Base-by-base conservation (phyloP, 1,140 invertebrate species). In the Drosophila oshimai region DNA sequence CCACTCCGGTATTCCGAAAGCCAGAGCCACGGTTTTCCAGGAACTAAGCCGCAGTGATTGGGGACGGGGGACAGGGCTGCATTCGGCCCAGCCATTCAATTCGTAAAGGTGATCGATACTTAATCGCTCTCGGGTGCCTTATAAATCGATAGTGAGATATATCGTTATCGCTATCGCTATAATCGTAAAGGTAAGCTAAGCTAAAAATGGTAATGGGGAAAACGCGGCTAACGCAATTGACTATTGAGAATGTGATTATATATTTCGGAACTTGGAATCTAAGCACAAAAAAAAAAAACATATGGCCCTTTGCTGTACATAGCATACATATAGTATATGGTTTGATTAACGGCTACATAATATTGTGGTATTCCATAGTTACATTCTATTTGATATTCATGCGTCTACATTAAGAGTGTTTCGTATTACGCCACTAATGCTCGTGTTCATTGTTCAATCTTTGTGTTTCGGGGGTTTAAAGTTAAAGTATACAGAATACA, bases 171-270 rank as follows among this genome's bases (percentile, higher is more conserved):
- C 12, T 41, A 53, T 26, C 41, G 41, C n/a, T 44, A 44, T 4
- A 26, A 31, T 58, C 53, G 20, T 62, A 24, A 4, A 18, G 18
- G 20, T 34, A 24, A 33, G 53, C 29, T 24, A 17, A 46, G 53
- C 42, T 20, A 15, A 26, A 17, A 50, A 37, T 15, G 10, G 10
- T 2, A 15, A 13, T 4, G 13, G 6, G 20, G 24, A n/a, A 41
- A 15, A 34, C 29, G 45, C 46, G 58, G 53, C 15, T 46, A 73
- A 73, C 45, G 33, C 67, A 74, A 74, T 74, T 74, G 71, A 74
- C 71, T 67, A n/a, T n/a, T 37, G 46, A 65, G 34, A 26, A 29
- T 28, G 12, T 34, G 31, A 36, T n/a, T 46, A 28, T 17, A 6
- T n/a, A 17, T 26, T 24, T 39, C 54, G 20, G 26, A 31, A 26